Conservation (phyloP, 37 sponge, comb jelly and placozoan genomes). For the Eunapius fragilis region DNA sequence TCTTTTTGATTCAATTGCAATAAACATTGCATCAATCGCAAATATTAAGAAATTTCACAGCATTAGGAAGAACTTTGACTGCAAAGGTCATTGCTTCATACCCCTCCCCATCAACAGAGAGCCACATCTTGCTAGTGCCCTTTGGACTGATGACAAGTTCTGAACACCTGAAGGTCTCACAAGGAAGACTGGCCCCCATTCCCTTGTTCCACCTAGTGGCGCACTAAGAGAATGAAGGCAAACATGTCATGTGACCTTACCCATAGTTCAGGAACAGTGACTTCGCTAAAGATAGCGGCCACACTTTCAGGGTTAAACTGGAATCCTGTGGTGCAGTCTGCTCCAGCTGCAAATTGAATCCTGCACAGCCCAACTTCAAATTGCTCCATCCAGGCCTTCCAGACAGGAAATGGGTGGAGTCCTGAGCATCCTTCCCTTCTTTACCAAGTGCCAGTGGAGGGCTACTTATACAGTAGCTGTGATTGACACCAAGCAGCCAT, state of each 20-base stretch:
- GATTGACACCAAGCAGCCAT: neutral
- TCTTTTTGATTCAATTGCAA: no score
- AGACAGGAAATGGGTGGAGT: neutral
- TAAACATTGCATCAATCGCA: no score
- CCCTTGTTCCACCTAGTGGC: neutral
- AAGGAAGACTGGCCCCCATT: neutral
- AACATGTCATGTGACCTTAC: slow-evolving; percentile 22
- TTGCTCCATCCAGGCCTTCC: neutral
- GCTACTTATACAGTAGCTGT: neutral
- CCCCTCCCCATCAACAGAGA: slow-evolving; percentile 72
- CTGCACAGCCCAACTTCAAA: neutral
- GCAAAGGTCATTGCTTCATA: slow-evolving; percentile 62
- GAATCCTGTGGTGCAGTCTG: neutral
- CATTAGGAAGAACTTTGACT: slow-evolving; percentile 37
- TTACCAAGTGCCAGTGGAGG: neutral
- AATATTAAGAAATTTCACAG: slow-evolving; percentile 6
- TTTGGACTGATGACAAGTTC: slow-evolving; percentile 10
- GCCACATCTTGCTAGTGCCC: slow-evolving; percentile 27
- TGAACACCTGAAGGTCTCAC: neutral
- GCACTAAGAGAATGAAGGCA: neutral
- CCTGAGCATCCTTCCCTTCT: neutral
- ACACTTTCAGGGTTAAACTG: slow-evolving; percentile 4
- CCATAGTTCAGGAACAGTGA: slow-evolving; percentile 56
- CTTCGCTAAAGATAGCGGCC: slow-evolving; percentile 34
- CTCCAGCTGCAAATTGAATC: neutral